Evolutionary conservation across 2,888 invertebrate genomes (phyloP).

Genomic region (Selenia dentaria): DNA sequence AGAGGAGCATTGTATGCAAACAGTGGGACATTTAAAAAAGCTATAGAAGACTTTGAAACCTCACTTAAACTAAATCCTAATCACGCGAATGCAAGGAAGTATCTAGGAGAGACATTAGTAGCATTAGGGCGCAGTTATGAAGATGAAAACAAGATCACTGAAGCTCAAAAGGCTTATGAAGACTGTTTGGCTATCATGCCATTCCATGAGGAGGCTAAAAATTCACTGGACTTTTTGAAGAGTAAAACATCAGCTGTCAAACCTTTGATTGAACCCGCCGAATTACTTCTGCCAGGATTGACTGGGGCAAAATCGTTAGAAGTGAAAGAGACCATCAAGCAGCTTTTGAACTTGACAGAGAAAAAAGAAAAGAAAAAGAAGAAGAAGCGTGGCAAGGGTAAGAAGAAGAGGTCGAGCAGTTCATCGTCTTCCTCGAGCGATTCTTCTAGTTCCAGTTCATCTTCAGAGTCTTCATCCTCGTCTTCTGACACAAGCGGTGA

Average conservation of each 20-base stretch:
- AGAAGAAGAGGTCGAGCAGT: constrained; percentile 86
- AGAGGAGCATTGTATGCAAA: constrained; percentile 97
- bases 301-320: constrained; percentile 83
- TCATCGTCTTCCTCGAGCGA: constrained; percentile 88
- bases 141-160: constrained; percentile 93
- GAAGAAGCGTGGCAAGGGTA: constrained; percentile 87
- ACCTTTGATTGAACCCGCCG: constrained; percentile 86
- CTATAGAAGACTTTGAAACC: constrained; percentile 97
- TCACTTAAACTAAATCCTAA: constrained; percentile 94
- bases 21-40: constrained; percentile 96
- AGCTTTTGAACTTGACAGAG: constrained; percentile 85
- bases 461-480: constrained; percentile 84
- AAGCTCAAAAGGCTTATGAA: constrained; percentile 93
- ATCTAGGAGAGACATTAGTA: constrained; percentile 96
- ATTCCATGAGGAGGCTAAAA: constrained; percentile 94
- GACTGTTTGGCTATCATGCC: constrained; percentile 93
- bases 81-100: constrained; percentile 97
- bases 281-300: constrained; percentile 85
- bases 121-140: constrained; percentile 95
- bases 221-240: constrained; percentile 92
- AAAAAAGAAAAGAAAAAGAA: constrained; percentile 88
- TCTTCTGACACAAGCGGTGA: constrained; percentile 84
- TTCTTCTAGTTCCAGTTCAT: constrained; percentile 87
- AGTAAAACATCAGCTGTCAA: constrained; percentile 85
- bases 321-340: constrained; percentile 87